Conservation (phyloP, 2,797 vertebrate species). For the Gadopsis bispinosus region DNA sequence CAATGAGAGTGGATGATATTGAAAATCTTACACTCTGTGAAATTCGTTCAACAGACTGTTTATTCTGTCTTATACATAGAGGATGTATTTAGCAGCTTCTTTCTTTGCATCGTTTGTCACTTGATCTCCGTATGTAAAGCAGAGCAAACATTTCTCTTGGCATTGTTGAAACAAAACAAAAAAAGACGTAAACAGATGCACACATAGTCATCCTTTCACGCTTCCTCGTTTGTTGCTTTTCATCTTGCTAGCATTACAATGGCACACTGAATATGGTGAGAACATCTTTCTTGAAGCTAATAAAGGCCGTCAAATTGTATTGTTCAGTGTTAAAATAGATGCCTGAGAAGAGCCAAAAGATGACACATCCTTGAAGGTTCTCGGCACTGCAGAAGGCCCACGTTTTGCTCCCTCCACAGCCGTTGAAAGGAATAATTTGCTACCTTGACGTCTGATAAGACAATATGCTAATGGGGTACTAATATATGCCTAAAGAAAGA, state of each 20-base stretch:
- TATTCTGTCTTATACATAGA: slow-evolving; percentile 21
- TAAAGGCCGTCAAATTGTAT: slow-evolving; percentile 65
- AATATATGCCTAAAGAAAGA: slow-evolving; percentile 45
- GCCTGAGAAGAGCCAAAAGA: slow-evolving; percentile 36
- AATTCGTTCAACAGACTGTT: slow-evolving; percentile 33
- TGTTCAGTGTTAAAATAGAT: slow-evolving; percentile 41
- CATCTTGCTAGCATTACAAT: slow-evolving; percentile 51
- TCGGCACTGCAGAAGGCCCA: slow-evolving; percentile 26
- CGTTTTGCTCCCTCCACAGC: slow-evolving; percentile 32
- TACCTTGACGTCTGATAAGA: slow-evolving; percentile 52
- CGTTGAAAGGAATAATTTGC: slow-evolving; percentile 56
- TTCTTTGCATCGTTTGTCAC: slow-evolving; percentile 47
- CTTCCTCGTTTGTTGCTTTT: slow-evolving; percentile 44
- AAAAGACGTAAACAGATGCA: slow-evolving; percentile 66
- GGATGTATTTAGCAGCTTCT: slow-evolving; percentile 53
- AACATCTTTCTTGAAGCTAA: slow-evolving; percentile 67
- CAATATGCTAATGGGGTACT: slow-evolving; percentile 47
- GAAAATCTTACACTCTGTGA: accelerated
- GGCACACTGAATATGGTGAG: slow-evolving; percentile 66
- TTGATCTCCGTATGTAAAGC: slow-evolving; percentile 59
- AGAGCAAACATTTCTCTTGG: slow-evolving; percentile 48
- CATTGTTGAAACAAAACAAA: slow-evolving; percentile 28
- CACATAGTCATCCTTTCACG: slow-evolving; percentile 59
- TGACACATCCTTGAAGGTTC: slow-evolving; percentile 56
- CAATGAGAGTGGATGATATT: not conserved